Percentiles rank a stretch among this genome's conserved stretches.
Conservation (phyloP, 2,113 vertebrate species). For the Puntigrus tetrazona region DNA sequence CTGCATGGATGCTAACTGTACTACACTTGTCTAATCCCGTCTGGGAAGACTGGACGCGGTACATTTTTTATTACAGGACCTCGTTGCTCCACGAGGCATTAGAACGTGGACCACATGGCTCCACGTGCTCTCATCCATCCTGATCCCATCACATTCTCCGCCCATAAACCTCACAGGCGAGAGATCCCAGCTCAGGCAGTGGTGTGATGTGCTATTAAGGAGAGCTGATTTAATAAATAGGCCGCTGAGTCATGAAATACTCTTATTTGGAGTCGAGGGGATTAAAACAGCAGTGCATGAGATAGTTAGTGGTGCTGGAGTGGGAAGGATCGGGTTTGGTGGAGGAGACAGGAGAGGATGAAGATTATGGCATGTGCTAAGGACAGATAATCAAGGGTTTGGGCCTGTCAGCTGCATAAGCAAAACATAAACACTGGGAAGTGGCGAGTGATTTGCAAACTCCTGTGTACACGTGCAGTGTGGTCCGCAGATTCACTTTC, state of each 20-base stretch:
- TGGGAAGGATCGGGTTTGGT: conserved; percentile 63
- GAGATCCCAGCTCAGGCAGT: conserved; percentile 50
- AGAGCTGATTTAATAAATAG: conserved; percentile 40
- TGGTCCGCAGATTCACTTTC: neutral
- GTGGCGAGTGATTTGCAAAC: neutral
- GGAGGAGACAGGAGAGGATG: conserved; percentile 27
- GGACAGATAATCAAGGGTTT: conserved; percentile 68
- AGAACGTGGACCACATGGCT: conserved; percentile 66
- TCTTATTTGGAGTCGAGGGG: conserved; percentile 51
- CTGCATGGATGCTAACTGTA: neutral
- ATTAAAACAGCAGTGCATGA: conserved; percentile 60
- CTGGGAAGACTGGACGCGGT: neutral
- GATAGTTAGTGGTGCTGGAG: conserved; percentile 55
- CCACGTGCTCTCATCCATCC: conserved; percentile 55
- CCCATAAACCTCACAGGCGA: conserved; percentile 54
- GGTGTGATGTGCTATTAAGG: conserved; percentile 44
- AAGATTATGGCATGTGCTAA: conserved; percentile 64
- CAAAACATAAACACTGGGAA: conserved; percentile 60
- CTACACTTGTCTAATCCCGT: conserved; percentile 8
- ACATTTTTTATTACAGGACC: conserved; percentile 14
- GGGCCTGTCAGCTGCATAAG: conserved; percentile 72
- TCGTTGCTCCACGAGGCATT: neutral
- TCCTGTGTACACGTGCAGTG: neutral
- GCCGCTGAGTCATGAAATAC: conserved; percentile 58
- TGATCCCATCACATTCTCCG: conserved; percentile 62